Conservation (phyloP, 30 jellyfish, hydroid and myxozoan genomes). For the Pseudorhiza aurosa region DNA sequence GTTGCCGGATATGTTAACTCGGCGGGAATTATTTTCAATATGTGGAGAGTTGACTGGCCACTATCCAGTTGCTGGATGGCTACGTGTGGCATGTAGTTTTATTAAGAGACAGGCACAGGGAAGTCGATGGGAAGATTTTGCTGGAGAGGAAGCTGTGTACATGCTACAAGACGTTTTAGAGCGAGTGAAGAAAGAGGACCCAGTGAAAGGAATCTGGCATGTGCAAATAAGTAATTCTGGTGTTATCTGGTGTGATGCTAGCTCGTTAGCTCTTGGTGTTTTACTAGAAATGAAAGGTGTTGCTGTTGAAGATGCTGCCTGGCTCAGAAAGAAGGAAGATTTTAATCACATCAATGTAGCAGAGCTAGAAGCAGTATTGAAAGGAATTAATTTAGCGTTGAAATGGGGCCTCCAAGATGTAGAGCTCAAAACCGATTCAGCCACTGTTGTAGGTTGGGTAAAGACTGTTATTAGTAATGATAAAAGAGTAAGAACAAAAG, state of each 20-base stretch:
- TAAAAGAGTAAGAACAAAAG: slow-evolving; percentile 5
- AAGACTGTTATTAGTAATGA: not conserved
- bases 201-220: slow-evolving; percentile 44
- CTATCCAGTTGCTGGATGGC: slow-evolving; percentile 61
- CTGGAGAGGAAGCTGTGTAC: not conserved
- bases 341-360: slow-evolving; percentile 31
- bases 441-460: slow-evolving; percentile 23
- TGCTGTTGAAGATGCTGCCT: slow-evolving; percentile 53
- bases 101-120: slow-evolving; percentile 21
- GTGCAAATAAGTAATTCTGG: not conserved
- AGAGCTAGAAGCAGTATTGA: slow-evolving; percentile 38
- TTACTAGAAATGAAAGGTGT: slow-evolving; percentile 21
- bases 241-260: slow-evolving; percentile 46
- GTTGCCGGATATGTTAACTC: not conserved
- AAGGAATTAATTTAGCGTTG: slow-evolving; percentile 33
- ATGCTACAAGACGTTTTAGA: slow-evolving; percentile 9
- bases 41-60: slow-evolving; percentile 38
- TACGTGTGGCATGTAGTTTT: slow-evolving; percentile 30
- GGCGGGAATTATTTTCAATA: slow-evolving; percentile 22
- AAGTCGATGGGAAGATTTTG: slow-evolving; percentile 12
- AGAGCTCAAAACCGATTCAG: slow-evolving; percentile 32
- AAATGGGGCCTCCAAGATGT: slow-evolving; percentile 9
- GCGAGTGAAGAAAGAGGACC: slow-evolving; percentile 14
- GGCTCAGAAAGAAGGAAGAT: slow-evolving; percentile 45
- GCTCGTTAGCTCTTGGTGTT: slow-evolving; percentile 44